Base-by-base conservation (phyloP, 2,888 invertebrate genomes). In the Xanthia togata region DNA sequence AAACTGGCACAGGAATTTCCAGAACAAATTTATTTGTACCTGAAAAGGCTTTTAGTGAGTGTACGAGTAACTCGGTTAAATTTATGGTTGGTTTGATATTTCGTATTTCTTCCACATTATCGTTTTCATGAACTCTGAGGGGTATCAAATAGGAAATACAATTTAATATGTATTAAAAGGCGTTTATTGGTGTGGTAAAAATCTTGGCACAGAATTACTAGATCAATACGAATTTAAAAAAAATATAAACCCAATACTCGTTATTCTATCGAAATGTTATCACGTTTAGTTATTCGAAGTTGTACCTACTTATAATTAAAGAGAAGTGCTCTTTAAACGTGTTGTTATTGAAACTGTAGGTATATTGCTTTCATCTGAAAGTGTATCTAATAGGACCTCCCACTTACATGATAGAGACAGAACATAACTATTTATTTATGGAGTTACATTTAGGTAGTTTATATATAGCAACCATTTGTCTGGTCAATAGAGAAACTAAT, bases 401-500 rank as follows among this genome's bases (percentile, higher is more conserved):
- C 50, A 74, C 60, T 74, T 74, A 73, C 31, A 53, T 14, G 41
- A 41, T 50, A 73, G n/a, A 31, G 47, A 73, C 12, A 41, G 14
- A 44, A 11, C 12, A 31, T 20, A n/a, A n/a, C n/a, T n/a, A 9
- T 59, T 31, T 59, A 9, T 55, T 55, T 55, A 14, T 14, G 4
- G 44, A 44, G 4, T 12, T 14, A 44, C 14, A 38, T 44, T 31
- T 31, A 31, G 31, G 31, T 31, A 31, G 31, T 47, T 47, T 47
- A 44, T 0, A 14, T 12, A 44, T 14, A 44, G 44, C 44, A 44
- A 38, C 6, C 38, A 38, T 6, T 38, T 38, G 6, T 38, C 38
- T 38, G 6, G 38, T 8, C 38, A 8, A 38, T 38, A 6, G 8
- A 38, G 38, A 38, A 38, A 38, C 6, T 38, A 38, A 38, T 38